Percentiles rank a stretch among this genome's conserved stretches.
Evolutionary conservation across 2,888 invertebrate genomes (phyloP).

Genomic region (Dioctria linearis): DNA sequence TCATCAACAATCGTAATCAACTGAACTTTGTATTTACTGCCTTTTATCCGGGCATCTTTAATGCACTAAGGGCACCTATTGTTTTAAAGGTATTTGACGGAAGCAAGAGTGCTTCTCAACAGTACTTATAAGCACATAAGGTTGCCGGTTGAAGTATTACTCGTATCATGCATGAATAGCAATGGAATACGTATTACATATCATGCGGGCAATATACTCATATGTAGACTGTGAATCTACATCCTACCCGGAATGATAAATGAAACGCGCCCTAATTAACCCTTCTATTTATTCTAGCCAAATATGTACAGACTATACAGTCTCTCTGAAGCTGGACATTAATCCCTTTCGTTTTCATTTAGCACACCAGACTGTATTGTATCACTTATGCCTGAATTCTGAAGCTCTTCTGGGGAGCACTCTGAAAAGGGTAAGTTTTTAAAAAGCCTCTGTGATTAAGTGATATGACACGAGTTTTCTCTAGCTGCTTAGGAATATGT

Average conservation of each 20-base stretch:
- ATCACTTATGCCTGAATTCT: conserved; percentile 13
- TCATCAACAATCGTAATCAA: not conserved
- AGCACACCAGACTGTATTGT: conserved; percentile 22
- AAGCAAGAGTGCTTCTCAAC: conserved; percentile 24
- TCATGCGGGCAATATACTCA: conserved; percentile 18
- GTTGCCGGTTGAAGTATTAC: conserved; percentile 23
- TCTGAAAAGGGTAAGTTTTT: conserved; percentile 5
- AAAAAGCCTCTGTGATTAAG: conserved; percentile 40
- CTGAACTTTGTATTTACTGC: not conserved
- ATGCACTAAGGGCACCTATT: conserved; percentile 20
- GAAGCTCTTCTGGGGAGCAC: not conserved
- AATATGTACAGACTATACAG: conserved; percentile 6
- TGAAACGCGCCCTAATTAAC: conserved; percentile 51
- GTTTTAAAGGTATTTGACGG: conserved; percentile 20
- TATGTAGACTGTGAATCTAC: not conserved
- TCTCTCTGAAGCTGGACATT: conserved; percentile 30
- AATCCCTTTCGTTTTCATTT: conserved; percentile 41
- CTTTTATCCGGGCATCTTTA: conserved; percentile 24
- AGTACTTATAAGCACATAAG: conserved; percentile 33
- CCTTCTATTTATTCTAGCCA: conserved; percentile 37
- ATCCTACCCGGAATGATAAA: conserved; percentile 34
- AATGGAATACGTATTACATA: not conserved
- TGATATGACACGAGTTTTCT: conserved; percentile 48
- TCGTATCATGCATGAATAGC: conserved; percentile 18
- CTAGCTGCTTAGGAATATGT: not conserved